phyloP scores from a whole-genome alignment of 2,888 invertebrate species.

The Idaea straminata region DNA sequence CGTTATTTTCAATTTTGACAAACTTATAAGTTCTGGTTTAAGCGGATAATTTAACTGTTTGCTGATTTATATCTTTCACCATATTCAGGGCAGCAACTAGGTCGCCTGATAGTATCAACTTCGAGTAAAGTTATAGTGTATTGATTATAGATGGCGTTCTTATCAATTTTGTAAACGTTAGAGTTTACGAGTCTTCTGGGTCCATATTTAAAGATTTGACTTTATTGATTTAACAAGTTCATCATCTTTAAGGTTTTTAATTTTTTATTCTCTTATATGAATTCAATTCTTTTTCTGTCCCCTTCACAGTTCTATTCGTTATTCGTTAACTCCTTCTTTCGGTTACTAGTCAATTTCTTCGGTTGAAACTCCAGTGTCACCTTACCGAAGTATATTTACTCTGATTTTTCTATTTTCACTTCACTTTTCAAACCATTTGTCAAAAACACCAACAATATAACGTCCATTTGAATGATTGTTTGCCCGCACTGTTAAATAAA shows the following conservation, averaged over 20 bases:
- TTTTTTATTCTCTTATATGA: background rate
- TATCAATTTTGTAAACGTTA: slow-evolving; percentile 6
- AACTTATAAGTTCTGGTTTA: background rate
- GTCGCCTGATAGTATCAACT: background rate
- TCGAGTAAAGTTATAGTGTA: background rate
- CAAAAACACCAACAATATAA: slow-evolving; percentile 49
- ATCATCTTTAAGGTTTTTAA: background rate
- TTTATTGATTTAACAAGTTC: background rate
- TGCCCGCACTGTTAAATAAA: slow-evolving; percentile 36
- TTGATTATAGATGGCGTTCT: slow-evolving; percentile 28
- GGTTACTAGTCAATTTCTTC: background rate
- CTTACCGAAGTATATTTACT: background rate
- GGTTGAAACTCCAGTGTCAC: background rate
- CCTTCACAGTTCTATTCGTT: background rate
- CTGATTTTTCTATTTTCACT: slow-evolving; percentile 5
- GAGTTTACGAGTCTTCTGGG: background rate
- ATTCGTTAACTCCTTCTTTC: background rate
- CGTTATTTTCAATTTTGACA: slow-evolving; percentile 3
- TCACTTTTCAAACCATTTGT: slow-evolving; percentile 30
- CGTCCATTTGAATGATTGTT: slow-evolving; percentile 49
- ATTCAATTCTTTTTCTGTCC: too few relatives aligned
- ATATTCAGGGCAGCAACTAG: background rate
- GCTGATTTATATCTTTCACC: background rate
- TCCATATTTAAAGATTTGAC: background rate
- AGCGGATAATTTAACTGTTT: background rate